Evolutionary conservation across 1,140 invertebrate genomes (phyloP), one percentile per base, ranked within the genome.

Genomic region (Lutraria rhynchaena): DNA sequence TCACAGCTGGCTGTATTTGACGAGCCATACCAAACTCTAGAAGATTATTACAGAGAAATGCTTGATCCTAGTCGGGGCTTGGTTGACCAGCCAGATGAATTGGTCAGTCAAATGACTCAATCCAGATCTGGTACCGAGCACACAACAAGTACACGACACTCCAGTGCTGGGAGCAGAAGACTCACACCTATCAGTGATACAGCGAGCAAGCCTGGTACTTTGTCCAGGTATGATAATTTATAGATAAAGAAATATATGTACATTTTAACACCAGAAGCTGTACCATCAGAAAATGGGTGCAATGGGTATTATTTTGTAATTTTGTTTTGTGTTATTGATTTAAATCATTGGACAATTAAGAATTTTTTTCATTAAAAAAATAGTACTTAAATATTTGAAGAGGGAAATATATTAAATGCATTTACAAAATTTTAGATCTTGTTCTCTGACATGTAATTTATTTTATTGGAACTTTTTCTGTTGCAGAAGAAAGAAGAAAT

Each of bases 1-100:
- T 37, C 35, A 29, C 49, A 87, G 85, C 51, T 87, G n/a, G 76
- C 85, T 19, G 75, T 83, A 27, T 81, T 73, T 73, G 67, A 81
- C 46, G 67, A 71, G n/a, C 76, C 76, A 15, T 58, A 70, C 4
- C 31, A 51, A 7, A 57, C 55, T 2, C 31, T 80, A 35, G 61
- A 80, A n/a, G 63, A 69, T 44, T 80, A 80, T 33, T 80, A 80
- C 35, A 44, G 76, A 7, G 61, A 58, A 13, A 53, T 78, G 17
- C 17, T 51, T 29, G 63, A 67, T 27, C 76, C 61, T 5, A 67
- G 63, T 19, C 49, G 65, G 11, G 41, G 44, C 17, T 0, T 57
- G 29, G 63, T 35, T 17, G 65, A 27, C 4, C 51, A 44, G 33
- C 63, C 76, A 22, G 55, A 33, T 61, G 51, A n/a, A 22, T 27